Percentiles rank a stretch among this genome's conserved stretches.
Conservation (phyloP, 2,888 invertebrate species). For the Agonopterix alstromeriana region DNA sequence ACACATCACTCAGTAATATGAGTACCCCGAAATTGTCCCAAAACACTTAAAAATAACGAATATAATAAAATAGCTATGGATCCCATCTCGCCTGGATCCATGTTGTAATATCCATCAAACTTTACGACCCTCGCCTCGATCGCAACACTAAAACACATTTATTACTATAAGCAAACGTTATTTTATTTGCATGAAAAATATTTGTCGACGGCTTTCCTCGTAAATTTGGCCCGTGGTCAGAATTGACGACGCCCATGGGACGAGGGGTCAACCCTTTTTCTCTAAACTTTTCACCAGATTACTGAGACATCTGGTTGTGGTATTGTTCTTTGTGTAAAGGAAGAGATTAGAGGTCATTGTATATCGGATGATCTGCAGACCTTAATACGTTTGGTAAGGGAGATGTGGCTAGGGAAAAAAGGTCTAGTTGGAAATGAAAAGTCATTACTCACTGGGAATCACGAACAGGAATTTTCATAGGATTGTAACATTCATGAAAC, state of each 20-base stretch:
- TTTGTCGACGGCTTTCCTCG: slow-evolving; percentile 12
- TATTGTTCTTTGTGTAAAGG: too few species aligned
- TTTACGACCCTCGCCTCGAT: neutral
- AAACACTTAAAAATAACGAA: too few species aligned
- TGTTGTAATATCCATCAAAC: neutral
- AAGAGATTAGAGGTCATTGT: neutral
- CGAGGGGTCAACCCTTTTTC: slow-evolving; percentile 4
- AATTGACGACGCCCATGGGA: slow-evolving; percentile 26
- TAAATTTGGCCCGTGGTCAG: slow-evolving; percentile 15
- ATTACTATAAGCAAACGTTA: slow-evolving; percentile 8
- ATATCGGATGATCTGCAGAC: neutral
- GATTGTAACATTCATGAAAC: too few species aligned
- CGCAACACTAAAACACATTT: neutral
- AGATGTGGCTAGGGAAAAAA: too few species aligned
- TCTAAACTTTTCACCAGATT: neutral
- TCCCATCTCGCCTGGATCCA: too few species aligned
- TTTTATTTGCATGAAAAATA: slow-evolving; percentile 33
- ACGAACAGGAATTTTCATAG: too few species aligned
- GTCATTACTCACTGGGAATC: too few species aligned
- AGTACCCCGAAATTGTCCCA: too few species aligned
- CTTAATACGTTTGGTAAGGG: too few species aligned
- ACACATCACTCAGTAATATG: too few species aligned
- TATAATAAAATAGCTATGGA: too few species aligned
- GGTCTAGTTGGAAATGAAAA: too few species aligned
- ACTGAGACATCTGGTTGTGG: neutral